Base-by-base conservation (phyloP, 2,797 vertebrate genomes). In the Sebastiscus albofasciatus region DNA sequence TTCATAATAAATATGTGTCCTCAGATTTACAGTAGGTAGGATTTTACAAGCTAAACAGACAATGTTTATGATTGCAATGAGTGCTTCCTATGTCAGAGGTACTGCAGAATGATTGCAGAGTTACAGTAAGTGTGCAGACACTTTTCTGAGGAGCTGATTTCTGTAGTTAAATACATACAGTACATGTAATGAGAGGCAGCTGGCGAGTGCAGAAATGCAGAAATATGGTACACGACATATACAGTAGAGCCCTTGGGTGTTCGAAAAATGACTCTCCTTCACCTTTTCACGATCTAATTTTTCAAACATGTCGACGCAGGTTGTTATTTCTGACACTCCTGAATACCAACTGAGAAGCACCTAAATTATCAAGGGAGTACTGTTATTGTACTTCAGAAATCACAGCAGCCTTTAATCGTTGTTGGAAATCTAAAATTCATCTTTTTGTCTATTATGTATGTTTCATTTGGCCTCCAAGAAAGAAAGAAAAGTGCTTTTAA, bases 131-230 rank as follows among this genome's bases (percentile, higher is more conserved):
- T 73, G 18, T 80, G 24, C 54, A 55, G 59, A 42, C 29, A 39
- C 33, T 29, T 75, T 76, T 36, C 54, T 31, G 27, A 82, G 36
- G 33, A 72, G 33, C 49, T 81, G 31, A 67, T 79, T 89, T 87
- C 42, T 79, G 52, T 49, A 76, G 69, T 80, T 60, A 66, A 52
- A 86, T 68, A 31, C 59, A 85, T 80, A 87, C 14, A 46, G 42
- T 46, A 46, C 49, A 29, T 82, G 79, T 83, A 76, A 86, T 83
- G 65, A 78, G 65, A 72, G 10, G 80, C 82, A 87, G 81, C 78
- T 87, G 90, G 74, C 69, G 75, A 80, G 49, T 31, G 81, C 69
- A 49, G 74, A 68, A 42, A 73, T 72, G 65, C 62, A 75, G 22
- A 67, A 59, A 65, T 60, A 71, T 56, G 66, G 62, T 66, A 56